Evolutionary conservation across 2,797 vertebrate genomes (phyloP).

Genomic region (Protonibea diacanthus): DNA sequence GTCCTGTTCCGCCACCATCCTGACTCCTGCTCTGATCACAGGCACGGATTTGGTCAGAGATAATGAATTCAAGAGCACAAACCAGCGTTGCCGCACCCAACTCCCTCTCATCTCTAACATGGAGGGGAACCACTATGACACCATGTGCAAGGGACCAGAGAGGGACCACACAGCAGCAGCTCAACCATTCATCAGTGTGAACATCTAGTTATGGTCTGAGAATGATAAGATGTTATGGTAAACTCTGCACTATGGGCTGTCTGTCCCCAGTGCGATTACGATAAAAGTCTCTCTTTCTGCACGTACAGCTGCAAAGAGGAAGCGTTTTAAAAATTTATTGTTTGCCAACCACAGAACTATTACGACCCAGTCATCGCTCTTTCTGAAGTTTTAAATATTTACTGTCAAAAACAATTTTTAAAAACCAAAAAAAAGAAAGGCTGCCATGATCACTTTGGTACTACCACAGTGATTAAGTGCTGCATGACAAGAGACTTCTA

Average conservation of each 20-base stretch:
- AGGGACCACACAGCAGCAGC: conserved; percentile 78
- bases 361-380: not conserved
- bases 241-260: conserved; percentile 38
- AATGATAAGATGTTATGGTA: conserved; percentile 70
- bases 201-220: conserved; percentile 76
- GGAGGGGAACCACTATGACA: conserved; percentile 71
- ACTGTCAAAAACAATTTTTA: conserved; percentile 17
- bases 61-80: conserved; percentile 80
- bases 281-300: conserved; percentile 47
- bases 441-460: conserved; percentile 11
- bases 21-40: conserved; percentile 69
- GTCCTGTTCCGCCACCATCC: conserved; percentile 48
- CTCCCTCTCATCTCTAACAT: conserved; percentile 73
- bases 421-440: not conserved
- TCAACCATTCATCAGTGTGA: conserved; percentile 72
- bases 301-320: conserved; percentile 29
- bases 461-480: conserved; percentile 34
- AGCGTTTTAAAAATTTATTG: conserved; percentile 16
- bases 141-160: conserved; percentile 60
- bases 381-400: conserved; percentile 41
- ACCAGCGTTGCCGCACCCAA: conserved; percentile 64
- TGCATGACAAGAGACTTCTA: conserved; percentile 35
- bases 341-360: conserved; percentile 43
- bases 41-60: conserved; percentile 70
- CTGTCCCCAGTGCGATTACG: conserved; percentile 41